Evolutionary conservation across 2,888 invertebrate species (phyloP).

Genomic region (Coenonympha glycerion): DNA sequence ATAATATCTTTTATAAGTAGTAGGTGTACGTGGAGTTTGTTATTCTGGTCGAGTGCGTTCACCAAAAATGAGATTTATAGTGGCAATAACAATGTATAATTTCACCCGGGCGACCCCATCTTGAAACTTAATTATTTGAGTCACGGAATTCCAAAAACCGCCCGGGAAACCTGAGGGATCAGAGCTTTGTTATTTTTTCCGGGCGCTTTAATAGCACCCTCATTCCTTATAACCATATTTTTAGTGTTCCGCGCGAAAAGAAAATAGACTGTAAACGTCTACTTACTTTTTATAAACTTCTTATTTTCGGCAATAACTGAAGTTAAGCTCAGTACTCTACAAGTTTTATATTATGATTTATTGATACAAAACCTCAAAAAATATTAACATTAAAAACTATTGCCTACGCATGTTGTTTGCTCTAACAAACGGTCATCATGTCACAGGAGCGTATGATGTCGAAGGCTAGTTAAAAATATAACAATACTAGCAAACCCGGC

Average conservation of each 20-base stretch:
- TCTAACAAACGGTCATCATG: too few relatives aligned
- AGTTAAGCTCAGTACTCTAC: too few relatives aligned
- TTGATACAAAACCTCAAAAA: too few relatives aligned
- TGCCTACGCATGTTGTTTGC: too few relatives aligned
- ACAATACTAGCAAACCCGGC: too few relatives aligned
- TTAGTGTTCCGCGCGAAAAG: background rate
- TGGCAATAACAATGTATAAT: conserved; percentile 71
- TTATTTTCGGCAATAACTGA: background rate
- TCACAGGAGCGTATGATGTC: too few relatives aligned
- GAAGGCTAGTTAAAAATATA: too few relatives aligned
- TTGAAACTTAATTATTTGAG: conserved; percentile 72
- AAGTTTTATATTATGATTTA: too few relatives aligned
- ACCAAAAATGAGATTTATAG: conserved; percentile 70
- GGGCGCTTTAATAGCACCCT: conserved; percentile 41
- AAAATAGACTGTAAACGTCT: background rate
- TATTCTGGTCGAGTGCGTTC: conserved; percentile 60
- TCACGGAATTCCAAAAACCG: conserved; percentile 71
- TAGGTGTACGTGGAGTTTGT: conserved; percentile 35
- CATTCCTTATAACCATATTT: conserved; percentile 49
- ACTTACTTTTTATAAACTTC: background rate
- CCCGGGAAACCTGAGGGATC: conserved; percentile 64
- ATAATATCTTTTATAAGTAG: background rate
- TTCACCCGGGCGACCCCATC: conserved; percentile 59
- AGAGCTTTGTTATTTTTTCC: conserved; percentile 60
- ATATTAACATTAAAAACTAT: too few relatives aligned